phyloP scores from a whole-genome alignment of 2,888 invertebrate genomes.

The Ennomos erosarius region DNA sequence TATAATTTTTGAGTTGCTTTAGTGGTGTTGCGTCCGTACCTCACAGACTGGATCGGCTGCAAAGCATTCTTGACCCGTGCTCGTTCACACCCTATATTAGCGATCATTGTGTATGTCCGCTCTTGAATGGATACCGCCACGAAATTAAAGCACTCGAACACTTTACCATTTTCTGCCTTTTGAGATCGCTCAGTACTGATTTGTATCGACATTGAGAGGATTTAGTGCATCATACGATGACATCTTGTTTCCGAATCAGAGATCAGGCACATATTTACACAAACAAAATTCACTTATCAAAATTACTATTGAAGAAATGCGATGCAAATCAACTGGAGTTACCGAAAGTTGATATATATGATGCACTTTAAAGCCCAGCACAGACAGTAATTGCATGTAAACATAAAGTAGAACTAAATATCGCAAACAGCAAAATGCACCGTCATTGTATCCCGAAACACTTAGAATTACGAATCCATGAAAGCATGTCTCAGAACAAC shows the following conservation, averaged over 20 bases:
- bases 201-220: constrained; percentile 66
- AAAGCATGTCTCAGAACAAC: constrained; percentile 84
- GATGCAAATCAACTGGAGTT: constrained; percentile 47
- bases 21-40: constrained; percentile 85
- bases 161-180: constrained; percentile 79
- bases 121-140: constrained; percentile 76
- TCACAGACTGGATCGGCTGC: constrained; percentile 84
- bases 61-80: constrained; percentile 82
- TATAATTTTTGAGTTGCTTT: constrained; percentile 85
- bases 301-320: constrained; percentile 39
- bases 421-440: constrained; percentile 79
- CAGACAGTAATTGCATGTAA: constrained; percentile 79
- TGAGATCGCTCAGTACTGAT: constrained; percentile 76
- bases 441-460: constrained; percentile 73
- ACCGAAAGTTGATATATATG: constrained; percentile 73
- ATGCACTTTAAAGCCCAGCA: constrained; percentile 81
- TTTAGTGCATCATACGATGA: constrained; percentile 82
- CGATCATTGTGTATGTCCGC: constrained; percentile 84
- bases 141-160: constrained; percentile 76
- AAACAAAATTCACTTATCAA: constrained; percentile 39
- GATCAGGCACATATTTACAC: constrained; percentile 45
- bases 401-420: constrained; percentile 76
- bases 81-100: constrained; percentile 81
- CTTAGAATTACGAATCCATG: constrained; percentile 78
- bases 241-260: constrained; percentile 43